A percentile compares a stretch with the other conserved stretches of the same genome.
These are phyloP conservation scores for Chinchilla lanigera DNA, from an alignment of 2,113 vertebrate genomes.

Conservation along the genomic window DNA sequence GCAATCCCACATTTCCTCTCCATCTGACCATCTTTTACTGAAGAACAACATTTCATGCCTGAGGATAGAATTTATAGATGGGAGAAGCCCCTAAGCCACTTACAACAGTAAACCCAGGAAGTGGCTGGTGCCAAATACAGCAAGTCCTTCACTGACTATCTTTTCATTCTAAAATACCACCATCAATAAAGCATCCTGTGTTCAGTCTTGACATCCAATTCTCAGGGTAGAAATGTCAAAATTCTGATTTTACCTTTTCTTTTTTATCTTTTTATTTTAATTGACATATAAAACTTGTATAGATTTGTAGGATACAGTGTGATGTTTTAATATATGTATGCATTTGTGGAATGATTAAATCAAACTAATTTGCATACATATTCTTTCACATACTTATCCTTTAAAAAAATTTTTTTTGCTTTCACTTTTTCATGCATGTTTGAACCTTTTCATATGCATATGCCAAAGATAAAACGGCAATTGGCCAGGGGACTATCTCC, in stretches of 20 bases:
- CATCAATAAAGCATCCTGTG: slow-evolving; percentile 25
- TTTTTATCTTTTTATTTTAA: slow-evolving; percentile 20
- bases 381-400: background rate
- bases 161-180: slow-evolving; percentile 48
- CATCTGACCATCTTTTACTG: slow-evolving; percentile 57
- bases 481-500: background rate
- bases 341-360: slow-evolving; percentile 20
- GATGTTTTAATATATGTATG: slow-evolving; percentile 47
- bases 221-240: slow-evolving; percentile 38
- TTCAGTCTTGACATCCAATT: slow-evolving; percentile 37
- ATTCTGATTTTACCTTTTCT: slow-evolving; percentile 33
- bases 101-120: slow-evolving; percentile 41
- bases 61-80: slow-evolving; percentile 15
- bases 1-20: slow-evolving; percentile 49
- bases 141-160: background rate
- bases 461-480: slow-evolving; percentile 27
- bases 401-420: background rate
- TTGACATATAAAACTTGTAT: slow-evolving; percentile 2
- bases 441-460: slow-evolving; percentile 48
- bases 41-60: slow-evolving; percentile 39
- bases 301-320: background rate
- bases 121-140: slow-evolving; percentile 42
- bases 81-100: background rate
- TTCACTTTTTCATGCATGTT: slow-evolving; percentile 32
- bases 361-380: slow-evolving; percentile 18